phyloP scores from a whole-genome alignment of 2,888 invertebrate species.

The Anthoptus insignis region DNA sequence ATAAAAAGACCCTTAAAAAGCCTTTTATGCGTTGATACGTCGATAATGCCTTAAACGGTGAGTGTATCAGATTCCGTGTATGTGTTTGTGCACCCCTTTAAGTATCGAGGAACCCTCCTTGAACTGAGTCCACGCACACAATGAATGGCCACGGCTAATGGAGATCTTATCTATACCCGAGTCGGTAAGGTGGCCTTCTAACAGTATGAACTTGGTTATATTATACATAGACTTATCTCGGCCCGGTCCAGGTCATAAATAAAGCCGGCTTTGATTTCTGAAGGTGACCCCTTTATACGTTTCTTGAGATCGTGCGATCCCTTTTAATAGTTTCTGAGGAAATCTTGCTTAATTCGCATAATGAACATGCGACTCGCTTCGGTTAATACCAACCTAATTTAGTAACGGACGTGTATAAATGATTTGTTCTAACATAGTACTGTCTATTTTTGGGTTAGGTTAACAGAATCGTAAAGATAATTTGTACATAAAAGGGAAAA shows the following conservation, averaged over 20 bases:
- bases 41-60: conserved; percentile 55
- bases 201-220: conserved; percentile 78
- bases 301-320: conserved; percentile 72
- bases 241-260: conserved; percentile 80
- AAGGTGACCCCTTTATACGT: conserved; percentile 75
- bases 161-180: conserved; percentile 78
- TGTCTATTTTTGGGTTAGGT: no score
- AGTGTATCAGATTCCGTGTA: conserved; percentile 60
- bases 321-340: conserved; percentile 78
- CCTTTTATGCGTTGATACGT: conserved; percentile 11
- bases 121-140: conserved; percentile 69
- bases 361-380: conserved; percentile 68
- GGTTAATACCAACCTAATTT: conserved; percentile 61
- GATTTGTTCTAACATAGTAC: conserved; percentile 49
- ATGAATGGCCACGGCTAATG: conserved; percentile 82
- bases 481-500: no score
- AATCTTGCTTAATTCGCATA: conserved; percentile 77
- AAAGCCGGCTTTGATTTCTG: conserved; percentile 82
- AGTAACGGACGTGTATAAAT: conserved; percentile 51
- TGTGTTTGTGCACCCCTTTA: conserved; percentile 64
- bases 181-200: conserved; percentile 76
- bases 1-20: conserved; percentile 9
- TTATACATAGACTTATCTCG: conserved; percentile 77
- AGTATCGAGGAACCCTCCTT: conserved; percentile 63
- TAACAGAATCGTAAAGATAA: no score